Percentiles rank a stretch among this genome's conserved stretches.
These are phyloP conservation scores for Drosophila stalkeri DNA, from an alignment of 2,888 invertebrate genomes.

Conservation along the genomic window DNA sequence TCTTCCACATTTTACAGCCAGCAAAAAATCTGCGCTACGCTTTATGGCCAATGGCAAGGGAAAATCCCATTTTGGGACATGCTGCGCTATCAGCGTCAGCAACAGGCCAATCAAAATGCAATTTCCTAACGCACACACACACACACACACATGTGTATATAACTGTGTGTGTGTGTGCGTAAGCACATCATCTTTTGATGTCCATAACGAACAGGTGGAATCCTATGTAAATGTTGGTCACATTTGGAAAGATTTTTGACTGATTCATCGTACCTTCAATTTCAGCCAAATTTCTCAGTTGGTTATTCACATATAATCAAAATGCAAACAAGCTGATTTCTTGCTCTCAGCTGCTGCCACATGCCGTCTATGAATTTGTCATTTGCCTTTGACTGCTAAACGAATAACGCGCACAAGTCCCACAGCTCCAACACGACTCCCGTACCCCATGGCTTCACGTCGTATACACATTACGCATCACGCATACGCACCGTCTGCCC, in stretches of 20 bases:
- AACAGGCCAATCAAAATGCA: slow-evolving; percentile 77
- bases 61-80: slow-evolving; percentile 24
- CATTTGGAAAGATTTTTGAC: slow-evolving; percentile 31
- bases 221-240: slow-evolving; percentile 24
- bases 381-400: slow-evolving; percentile 60
- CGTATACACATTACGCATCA: slow-evolving; percentile 33
- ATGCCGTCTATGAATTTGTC: slow-evolving; percentile 75
- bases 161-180: background rate
- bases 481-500: slow-evolving; percentile 64
- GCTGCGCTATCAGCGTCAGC: slow-evolving; percentile 68
- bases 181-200: slow-evolving; percentile 52
- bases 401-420: slow-evolving; percentile 36
- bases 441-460: background rate
- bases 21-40: slow-evolving; percentile 42
- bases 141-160: background rate
- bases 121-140: slow-evolving; percentile 58
- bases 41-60: slow-evolving; percentile 43
- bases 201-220: slow-evolving; percentile 32
- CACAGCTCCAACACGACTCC: background rate
- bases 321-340: slow-evolving; percentile 76
- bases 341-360: slow-evolving; percentile 37
- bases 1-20: slow-evolving; percentile 14
- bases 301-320: slow-evolving; percentile 66
- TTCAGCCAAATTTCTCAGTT: slow-evolving; percentile 6
- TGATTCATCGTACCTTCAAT: slow-evolving; percentile 17